phyloP scores from a whole-genome alignment of 2,888 invertebrate species.

The Phorcus lineatus region DNA sequence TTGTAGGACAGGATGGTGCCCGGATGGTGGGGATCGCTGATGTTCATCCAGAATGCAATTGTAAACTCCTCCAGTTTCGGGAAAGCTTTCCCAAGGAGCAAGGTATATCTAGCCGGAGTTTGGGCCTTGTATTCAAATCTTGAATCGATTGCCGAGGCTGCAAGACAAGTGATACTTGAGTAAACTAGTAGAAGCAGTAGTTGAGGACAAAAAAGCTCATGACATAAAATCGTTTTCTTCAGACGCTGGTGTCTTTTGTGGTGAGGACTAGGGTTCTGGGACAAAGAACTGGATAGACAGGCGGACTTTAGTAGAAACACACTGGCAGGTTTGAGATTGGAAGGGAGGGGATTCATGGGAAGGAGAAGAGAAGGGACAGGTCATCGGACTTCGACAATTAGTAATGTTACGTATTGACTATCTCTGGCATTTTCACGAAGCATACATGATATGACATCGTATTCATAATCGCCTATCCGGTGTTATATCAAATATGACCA shows the following conservation, averaged over 20 bases:
- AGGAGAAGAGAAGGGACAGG: no score
- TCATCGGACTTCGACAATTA: no score
- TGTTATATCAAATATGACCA: no score
- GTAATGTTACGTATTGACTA: no score
- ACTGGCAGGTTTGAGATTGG: no score
- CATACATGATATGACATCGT: no score
- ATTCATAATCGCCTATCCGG: no score
- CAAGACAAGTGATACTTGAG: conserved; percentile 30
- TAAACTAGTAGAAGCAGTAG: not conserved
- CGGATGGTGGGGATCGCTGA: conserved; percentile 44
- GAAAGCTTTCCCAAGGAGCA: conserved; percentile 70
- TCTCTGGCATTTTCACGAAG: no score
- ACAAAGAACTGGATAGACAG: no score
- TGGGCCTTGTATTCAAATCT: conserved; percentile 64
- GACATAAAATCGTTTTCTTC: conserved; percentile 11
- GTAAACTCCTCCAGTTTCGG: conserved; percentile 69
- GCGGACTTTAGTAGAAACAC: no score
- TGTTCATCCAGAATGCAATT: conserved; percentile 71
- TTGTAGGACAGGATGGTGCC: conserved; percentile 70
- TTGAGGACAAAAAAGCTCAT: not conserved
- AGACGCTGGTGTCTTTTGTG: not conserved
- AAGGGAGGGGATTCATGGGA: no score
- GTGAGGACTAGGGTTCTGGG: no score
- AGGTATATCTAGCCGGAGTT: conserved; percentile 61
- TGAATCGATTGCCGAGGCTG: conserved; percentile 71